phyloP scores from a whole-genome alignment of 2,888 invertebrate genomes.

The Noctua janthina region DNA sequence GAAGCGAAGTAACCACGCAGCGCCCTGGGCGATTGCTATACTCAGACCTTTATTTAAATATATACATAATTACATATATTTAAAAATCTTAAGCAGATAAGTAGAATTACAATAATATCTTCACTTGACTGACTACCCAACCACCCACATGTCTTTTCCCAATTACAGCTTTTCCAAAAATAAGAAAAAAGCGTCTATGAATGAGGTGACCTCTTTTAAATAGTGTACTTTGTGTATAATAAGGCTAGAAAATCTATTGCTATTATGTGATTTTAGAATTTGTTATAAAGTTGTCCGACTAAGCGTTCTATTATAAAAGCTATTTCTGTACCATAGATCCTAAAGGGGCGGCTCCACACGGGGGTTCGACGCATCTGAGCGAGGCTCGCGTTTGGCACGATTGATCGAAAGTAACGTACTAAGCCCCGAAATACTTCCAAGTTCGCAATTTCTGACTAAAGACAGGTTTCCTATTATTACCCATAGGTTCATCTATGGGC shows the following conservation, averaged over 20 bases:
- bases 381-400: background rate
- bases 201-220: constrained; percentile 16
- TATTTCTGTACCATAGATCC: constrained; percentile 19
- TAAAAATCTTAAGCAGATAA: constrained; percentile 20
- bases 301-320: constrained; percentile 22
- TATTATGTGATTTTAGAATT: constrained; percentile 21
- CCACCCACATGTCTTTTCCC: constrained; percentile 8
- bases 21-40: constrained; percentile 8
- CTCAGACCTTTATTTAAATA: constrained; percentile 9
- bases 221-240: constrained; percentile 22
- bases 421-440: background rate
- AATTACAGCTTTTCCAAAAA: constrained; percentile 6
- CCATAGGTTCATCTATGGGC: background rate
- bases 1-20: constrained; percentile 1
- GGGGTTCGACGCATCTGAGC: constrained; percentile 2
- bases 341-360: constrained; percentile 11
- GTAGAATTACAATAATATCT: constrained; percentile 47
- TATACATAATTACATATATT: constrained; percentile 21
- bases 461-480: background rate
- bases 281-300: constrained; percentile 21
- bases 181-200: constrained; percentile 13
- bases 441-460: background rate
- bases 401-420: background rate
- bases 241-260: constrained; percentile 43
- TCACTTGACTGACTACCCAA: constrained; percentile 13